These are phyloP conservation scores for Stenoptilia bipunctidactyla DNA, from an alignment of 2,888 invertebrate species.

Conservation along the genomic window DNA sequence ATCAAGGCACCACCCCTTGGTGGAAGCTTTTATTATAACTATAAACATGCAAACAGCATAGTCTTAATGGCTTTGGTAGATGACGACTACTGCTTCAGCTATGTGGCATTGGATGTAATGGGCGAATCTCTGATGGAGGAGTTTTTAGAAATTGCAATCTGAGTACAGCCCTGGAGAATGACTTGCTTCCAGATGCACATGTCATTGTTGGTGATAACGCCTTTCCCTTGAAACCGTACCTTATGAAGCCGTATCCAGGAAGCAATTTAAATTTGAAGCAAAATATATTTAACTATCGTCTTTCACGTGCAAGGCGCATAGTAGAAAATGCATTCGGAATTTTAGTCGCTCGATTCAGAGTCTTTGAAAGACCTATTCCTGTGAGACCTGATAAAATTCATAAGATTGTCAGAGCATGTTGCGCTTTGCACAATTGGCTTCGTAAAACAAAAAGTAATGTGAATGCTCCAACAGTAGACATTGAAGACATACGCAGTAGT, in stretches of 20 bases:
- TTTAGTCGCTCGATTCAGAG: neutral
- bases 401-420: neutral
- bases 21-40: neutral
- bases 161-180: too few relatives aligned
- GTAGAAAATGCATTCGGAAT: constrained; percentile 3
- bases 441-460: too few relatives aligned
- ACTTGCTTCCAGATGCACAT: too few relatives aligned
- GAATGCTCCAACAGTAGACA: too few relatives aligned
- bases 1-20: neutral
- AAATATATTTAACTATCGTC: constrained; percentile 3
- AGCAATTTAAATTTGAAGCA: neutral
- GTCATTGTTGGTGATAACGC: neutral
- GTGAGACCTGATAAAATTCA: neutral
- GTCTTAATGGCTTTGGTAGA: neutral
- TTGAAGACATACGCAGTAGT: too few relatives aligned
- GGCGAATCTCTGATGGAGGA: neutral
- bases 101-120: neutral
- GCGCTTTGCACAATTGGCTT: neutral
- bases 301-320: constrained; percentile 1
- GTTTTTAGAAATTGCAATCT: neutral
- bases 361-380: neutral
- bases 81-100: neutral
- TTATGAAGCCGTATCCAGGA: constrained; percentile 1
- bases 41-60: neutral
- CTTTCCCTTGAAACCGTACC: neutral